phyloP scores from a whole-genome alignment of 2,113 vertebrate species.

The Epinephelus moara region DNA sequence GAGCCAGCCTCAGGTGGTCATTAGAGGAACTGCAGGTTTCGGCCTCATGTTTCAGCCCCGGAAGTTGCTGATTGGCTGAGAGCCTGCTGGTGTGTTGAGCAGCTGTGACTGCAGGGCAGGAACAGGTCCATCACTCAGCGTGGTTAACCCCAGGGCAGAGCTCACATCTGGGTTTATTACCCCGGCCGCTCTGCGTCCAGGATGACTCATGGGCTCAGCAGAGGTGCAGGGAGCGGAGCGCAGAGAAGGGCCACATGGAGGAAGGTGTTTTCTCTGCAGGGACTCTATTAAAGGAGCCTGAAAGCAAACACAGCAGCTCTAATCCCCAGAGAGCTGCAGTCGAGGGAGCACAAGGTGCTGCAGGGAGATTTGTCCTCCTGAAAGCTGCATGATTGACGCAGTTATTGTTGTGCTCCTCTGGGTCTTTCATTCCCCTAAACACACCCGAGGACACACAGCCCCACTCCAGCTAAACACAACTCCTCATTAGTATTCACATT shows the following conservation, averaged over 20 bases:
- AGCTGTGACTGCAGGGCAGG: not conserved
- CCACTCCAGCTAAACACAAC: not conserved
- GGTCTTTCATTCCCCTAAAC: constrained; percentile 39
- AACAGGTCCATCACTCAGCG: constrained; percentile 35
- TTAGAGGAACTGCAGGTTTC: no score
- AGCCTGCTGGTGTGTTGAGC: not conserved
- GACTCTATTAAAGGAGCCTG: constrained; percentile 48
- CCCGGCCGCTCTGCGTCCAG: constrained; percentile 10
- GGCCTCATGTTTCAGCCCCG: no score
- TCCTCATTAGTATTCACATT: constrained; percentile 13
- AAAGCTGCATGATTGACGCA: constrained; percentile 47
- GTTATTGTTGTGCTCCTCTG: constrained; percentile 38
- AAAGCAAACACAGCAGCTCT: constrained; percentile 59
- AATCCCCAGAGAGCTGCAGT: constrained; percentile 61
- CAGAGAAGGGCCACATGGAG: constrained; percentile 30
- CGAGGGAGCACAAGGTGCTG: constrained; percentile 54
- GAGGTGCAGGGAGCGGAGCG: not conserved
- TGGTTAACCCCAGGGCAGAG: constrained; percentile 11
- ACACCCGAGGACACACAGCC: not conserved
- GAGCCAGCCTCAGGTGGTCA: no score
- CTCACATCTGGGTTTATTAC: constrained; percentile 59
- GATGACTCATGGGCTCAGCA: constrained; percentile 22
- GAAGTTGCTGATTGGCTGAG: no score
- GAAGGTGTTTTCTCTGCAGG: constrained; percentile 50
- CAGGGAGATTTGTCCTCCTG: constrained; percentile 51